Evolutionary conservation across 2,888 invertebrate species (phyloP).

Genomic region (Thymelicus lineola): DNA sequence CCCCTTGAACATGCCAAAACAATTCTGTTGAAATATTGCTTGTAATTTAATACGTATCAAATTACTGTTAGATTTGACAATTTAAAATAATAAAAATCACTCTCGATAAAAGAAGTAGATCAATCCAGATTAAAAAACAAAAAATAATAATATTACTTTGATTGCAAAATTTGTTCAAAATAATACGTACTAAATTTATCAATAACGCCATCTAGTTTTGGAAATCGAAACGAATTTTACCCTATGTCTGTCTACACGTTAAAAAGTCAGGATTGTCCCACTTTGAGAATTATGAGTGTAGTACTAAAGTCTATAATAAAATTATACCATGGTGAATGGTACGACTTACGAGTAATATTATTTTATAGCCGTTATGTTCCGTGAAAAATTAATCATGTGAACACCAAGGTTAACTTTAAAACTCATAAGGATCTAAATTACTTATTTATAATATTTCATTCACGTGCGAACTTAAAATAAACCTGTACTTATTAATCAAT

Average conservation of each 20-base stretch:
- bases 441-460: neutral
- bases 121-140: too few species aligned
- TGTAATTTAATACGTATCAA: neutral
- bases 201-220: too few species aligned
- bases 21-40: neutral
- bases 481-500: constrained; percentile 22
- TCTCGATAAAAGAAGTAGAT: too few species aligned
- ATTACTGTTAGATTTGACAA: neutral
- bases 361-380: neutral
- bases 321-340: neutral
- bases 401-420: neutral
- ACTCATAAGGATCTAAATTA: neutral
- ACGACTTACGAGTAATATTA: too few species aligned
- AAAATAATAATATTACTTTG: too few species aligned
- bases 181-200: too few species aligned
- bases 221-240: too few species aligned
- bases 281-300: too few species aligned
- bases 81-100: neutral
- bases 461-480: constrained; percentile 9
- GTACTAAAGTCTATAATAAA: too few species aligned
- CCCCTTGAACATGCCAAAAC: constrained; percentile 22
- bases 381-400: neutral
- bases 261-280: too few species aligned
- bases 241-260: too few species aligned
- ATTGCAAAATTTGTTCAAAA: too few species aligned